Conservation (phyloP, 2,888 invertebrate species). For the Ophion ventricosus region DNA sequence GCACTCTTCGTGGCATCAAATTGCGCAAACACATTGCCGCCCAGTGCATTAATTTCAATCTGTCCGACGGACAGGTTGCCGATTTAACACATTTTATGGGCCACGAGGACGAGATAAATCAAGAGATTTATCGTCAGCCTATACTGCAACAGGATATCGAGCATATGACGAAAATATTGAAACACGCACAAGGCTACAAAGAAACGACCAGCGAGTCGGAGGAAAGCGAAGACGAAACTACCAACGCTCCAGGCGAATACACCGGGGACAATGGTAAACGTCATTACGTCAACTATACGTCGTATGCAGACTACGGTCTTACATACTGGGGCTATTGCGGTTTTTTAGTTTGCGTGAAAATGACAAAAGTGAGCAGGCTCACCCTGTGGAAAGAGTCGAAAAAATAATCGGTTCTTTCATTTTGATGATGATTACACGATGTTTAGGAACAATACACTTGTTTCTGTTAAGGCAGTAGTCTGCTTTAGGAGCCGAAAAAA, state of each 20-base stretch:
- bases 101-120: constrained; percentile 61
- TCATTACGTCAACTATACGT: too few species aligned
- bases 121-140: constrained; percentile 69
- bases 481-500: too few species aligned
- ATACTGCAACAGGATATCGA: constrained; percentile 66
- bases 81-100: constrained; percentile 64
- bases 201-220: neutral
- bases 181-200: constrained; percentile 35
- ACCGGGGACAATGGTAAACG: neutral
- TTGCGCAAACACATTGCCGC: constrained; percentile 68
- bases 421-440: too few species aligned
- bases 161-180: constrained; percentile 67
- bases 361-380: too few species aligned
- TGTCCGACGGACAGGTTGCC: constrained; percentile 39
- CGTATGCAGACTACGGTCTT: too few species aligned
- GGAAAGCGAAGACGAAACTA: neutral
- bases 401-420: too few species aligned
- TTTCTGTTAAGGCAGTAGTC: too few species aligned
- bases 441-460: too few species aligned
- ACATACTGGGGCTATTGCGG: too few species aligned
- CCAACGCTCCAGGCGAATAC: neutral
- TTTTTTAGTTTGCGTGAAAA: too few species aligned
- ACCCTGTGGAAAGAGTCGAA: too few species aligned
- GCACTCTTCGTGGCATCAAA: constrained; percentile 64
- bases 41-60: constrained; percentile 54